phyloP scores from a whole-genome alignment of 2,888 invertebrate genomes.

The Anaspis maculata region DNA sequence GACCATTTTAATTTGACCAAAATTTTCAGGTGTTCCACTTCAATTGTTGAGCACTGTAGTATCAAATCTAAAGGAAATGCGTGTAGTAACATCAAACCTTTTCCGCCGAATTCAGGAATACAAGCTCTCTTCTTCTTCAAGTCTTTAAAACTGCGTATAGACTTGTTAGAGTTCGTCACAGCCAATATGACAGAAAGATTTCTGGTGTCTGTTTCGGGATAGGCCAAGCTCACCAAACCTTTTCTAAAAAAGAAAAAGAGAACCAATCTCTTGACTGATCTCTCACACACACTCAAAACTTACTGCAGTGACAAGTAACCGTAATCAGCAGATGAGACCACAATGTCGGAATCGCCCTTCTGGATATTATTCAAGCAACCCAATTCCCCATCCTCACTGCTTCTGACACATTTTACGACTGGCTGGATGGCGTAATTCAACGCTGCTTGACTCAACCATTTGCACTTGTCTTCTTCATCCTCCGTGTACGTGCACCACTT shows the following conservation, averaged over 20 bases:
- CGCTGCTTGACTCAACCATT: slow-evolving; percentile 50
- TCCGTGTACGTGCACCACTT: slow-evolving; percentile 55
- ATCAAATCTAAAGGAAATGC: no score
- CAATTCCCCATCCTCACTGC: slow-evolving; percentile 22
- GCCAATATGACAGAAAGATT: not conserved
- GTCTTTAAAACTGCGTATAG: not conserved
- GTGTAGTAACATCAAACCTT: not conserved
- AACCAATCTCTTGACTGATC: no score
- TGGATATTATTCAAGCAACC: not conserved
- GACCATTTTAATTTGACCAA: no score
- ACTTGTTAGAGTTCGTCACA: not conserved
- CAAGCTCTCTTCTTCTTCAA: not conserved
- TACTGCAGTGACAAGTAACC: no score
- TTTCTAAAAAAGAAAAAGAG: not conserved
- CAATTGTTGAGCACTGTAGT: no score
- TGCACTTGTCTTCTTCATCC: slow-evolving; percentile 51
- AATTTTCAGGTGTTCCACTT: no score
- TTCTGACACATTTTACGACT: slow-evolving; percentile 46
- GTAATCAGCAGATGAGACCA: not conserved
- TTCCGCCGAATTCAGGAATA: not conserved
- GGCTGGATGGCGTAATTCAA: slow-evolving; percentile 53
- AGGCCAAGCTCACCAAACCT: not conserved
- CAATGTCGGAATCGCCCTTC: not conserved
- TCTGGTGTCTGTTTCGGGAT: not conserved
- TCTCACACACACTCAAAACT: not conserved